These are phyloP conservation scores for Perca fluviatilis DNA, from an alignment of 2,113 vertebrate species.

Conservation along the genomic window DNA sequence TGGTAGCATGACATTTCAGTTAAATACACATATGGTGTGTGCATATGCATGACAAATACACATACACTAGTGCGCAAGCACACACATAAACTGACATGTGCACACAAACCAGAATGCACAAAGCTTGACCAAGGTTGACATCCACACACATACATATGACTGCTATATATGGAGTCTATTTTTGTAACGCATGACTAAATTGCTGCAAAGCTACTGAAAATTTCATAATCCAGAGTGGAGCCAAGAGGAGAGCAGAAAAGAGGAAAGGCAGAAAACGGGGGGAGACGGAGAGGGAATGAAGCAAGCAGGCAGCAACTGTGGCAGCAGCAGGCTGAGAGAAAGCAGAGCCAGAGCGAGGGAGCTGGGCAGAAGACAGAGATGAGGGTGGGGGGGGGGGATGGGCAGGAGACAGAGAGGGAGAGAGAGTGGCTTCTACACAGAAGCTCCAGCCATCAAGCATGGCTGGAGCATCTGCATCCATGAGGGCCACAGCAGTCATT, in stretches of 20 bases:
- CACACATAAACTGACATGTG: conserved; percentile 1
- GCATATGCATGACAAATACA: conserved; percentile 19
- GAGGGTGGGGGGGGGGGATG: conserved; percentile 27
- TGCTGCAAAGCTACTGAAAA: conserved; percentile 85
- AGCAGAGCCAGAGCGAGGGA: conserved; percentile 50
- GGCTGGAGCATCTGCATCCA: conserved; percentile 66
- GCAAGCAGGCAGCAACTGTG: conserved; percentile 66
- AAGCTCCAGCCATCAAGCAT: conserved; percentile 55
- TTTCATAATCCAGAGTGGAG: conserved; percentile 80
- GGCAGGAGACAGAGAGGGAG: conserved; percentile 7
- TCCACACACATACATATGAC: conserved; percentile 13
- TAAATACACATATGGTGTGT: conserved; percentile 33
- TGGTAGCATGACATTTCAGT: conserved; percentile 41
- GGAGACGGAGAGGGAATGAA: conserved; percentile 47
- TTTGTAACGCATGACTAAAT: conserved; percentile 77
- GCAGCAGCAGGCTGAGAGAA: conserved; percentile 71
- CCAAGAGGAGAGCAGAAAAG: conserved; percentile 40
- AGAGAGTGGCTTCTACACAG: conserved; percentile 25
- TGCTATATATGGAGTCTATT: conserved; percentile 49
- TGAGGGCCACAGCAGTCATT: conserved; percentile 47
- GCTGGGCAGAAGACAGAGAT: conserved; percentile 37
- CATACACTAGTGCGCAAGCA: conserved; percentile 12
- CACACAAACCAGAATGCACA: conserved; percentile 1
- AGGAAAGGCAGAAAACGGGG: conserved; percentile 34
- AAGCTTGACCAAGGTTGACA: neutral